These are phyloP conservation scores for Pao palembangensis DNA, from an alignment of 2,113 vertebrate species.

Conservation along the genomic window DNA sequence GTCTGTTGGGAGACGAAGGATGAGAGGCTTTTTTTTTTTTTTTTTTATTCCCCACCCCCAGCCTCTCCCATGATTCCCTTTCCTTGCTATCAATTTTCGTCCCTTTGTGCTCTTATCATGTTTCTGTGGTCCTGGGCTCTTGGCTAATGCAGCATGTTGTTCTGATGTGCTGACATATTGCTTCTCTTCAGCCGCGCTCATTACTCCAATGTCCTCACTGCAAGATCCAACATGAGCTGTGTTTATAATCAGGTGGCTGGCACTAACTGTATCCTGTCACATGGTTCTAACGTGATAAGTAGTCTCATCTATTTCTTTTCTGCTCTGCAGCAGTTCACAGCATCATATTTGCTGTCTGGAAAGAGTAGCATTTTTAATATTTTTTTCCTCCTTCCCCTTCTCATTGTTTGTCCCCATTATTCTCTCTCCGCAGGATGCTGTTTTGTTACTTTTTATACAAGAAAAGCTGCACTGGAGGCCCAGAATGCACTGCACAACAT, in stretches of 20 bases:
- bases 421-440: constrained; percentile 87
- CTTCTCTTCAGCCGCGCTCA: constrained; percentile 7
- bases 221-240: constrained; percentile 31
- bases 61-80: constrained; percentile 32
- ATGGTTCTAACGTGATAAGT: constrained; percentile 38
- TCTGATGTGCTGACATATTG: constrained; percentile 5
- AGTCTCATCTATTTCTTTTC: constrained; percentile 17
- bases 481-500: constrained; percentile 99
- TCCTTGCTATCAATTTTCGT: constrained; percentile 30
- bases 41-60: constrained; percentile 20
- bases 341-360: constrained; percentile 32
- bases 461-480: constrained; percentile 98
- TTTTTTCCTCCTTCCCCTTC: constrained; percentile 16
- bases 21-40: constrained; percentile 57
- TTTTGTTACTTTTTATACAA: constrained; percentile 99
- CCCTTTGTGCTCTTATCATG: constrained; percentile 48
- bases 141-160: constrained; percentile 30
- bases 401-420: constrained; percentile 33
- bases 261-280: constrained; percentile 50
- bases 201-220: constrained; percentile 30
- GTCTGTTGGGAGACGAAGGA: constrained; percentile 72
- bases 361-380: constrained; percentile 38
- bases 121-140: constrained; percentile 14
- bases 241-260: constrained; percentile 22
- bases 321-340: constrained; percentile 21